These are phyloP conservation scores for Sclerurus mexicanus DNA, from an alignment of 2,113 vertebrate genomes.

Conservation along the genomic window DNA sequence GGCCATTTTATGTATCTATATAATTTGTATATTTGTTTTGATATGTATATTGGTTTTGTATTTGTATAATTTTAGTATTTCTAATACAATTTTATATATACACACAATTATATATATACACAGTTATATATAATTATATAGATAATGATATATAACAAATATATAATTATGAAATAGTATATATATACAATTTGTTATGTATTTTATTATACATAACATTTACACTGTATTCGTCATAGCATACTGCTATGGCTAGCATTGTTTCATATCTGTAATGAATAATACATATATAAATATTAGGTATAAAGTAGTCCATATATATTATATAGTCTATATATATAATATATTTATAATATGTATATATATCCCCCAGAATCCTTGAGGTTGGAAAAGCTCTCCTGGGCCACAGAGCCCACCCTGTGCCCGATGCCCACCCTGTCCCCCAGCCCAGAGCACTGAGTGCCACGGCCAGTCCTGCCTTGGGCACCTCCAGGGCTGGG, in stretches of 20 bases:
- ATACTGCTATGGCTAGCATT: background rate
- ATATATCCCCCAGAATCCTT: background rate
- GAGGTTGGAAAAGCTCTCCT: background rate
- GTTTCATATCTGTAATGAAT: background rate
- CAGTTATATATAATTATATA: no score
- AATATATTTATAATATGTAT: background rate
- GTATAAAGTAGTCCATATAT: background rate
- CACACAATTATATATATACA: no score
- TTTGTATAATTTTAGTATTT: background rate
- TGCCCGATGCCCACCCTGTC: background rate
- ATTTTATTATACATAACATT: background rate
- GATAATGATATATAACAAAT: no score
- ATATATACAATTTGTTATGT: no score
- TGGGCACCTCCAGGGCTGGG: background rate
- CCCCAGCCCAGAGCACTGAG: background rate
- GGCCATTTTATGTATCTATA: rapidly evolving
- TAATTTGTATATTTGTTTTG: no score
- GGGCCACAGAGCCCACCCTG: rapidly evolving
- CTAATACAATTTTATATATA: background rate
- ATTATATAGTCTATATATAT: background rate
- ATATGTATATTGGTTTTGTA: background rate
- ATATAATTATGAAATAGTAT: no score
- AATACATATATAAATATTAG: background rate
- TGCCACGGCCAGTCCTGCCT: background rate
- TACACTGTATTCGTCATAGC: background rate